phyloP scores from a whole-genome alignment of 1,140 invertebrate species.

The Drosophila arawakana region DNA sequence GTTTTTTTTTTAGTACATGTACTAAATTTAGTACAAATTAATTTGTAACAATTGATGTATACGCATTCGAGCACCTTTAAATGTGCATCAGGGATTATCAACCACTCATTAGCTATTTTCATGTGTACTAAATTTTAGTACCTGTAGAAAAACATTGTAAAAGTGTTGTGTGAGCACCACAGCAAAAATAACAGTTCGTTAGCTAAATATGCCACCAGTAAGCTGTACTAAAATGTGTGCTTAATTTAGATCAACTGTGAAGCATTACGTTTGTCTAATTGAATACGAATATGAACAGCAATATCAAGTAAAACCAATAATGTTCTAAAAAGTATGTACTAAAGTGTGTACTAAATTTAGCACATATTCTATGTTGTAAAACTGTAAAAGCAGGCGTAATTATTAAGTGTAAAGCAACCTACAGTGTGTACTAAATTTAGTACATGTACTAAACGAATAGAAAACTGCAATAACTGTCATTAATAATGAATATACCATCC shows the following conservation, averaged over 20 bases:
- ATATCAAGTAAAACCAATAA: background rate
- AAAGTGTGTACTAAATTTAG: background rate
- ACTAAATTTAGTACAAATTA: constrained; percentile 29
- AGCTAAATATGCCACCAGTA: no score
- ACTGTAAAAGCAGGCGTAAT: background rate
- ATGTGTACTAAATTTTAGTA: background rate
- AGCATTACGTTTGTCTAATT: background rate
- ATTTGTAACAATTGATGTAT: background rate
- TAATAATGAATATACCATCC: background rate
- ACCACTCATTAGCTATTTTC: no score
- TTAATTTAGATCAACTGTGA: background rate
- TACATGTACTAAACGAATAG: no score
- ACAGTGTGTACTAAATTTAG: no score
- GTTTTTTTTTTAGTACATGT: constrained; percentile 40
- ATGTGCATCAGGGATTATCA: no score
- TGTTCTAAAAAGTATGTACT: background rate
- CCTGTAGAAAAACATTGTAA: no score
- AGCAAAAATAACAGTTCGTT: background rate
- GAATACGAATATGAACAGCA: background rate
- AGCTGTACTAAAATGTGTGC: constrained; percentile 1
- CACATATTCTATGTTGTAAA: background rate
- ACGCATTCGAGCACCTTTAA: no score
- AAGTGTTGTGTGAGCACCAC: background rate
- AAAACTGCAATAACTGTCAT: background rate
- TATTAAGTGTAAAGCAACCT: no score